A percentile compares a stretch with the other conserved stretches of the same genome.
Evolutionary conservation across 2,113 vertebrate species (phyloP).

Genomic region (Platichthys flesus): DNA sequence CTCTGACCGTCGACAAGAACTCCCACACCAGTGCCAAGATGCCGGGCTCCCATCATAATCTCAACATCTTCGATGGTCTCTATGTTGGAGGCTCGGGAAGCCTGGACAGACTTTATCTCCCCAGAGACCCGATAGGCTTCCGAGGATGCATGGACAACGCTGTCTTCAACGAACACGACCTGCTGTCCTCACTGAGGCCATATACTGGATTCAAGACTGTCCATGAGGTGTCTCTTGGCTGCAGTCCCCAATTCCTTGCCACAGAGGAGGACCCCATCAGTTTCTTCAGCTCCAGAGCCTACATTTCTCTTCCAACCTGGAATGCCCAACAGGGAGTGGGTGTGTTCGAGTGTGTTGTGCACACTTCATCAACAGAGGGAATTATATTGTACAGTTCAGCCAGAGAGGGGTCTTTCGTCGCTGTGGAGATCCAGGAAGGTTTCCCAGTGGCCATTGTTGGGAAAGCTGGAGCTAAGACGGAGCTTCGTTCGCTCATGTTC

Average conservation of each 20-base stretch:
- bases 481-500: slow-evolving; percentile 79
- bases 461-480: slow-evolving; percentile 77
- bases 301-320: slow-evolving; percentile 85
- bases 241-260: slow-evolving; percentile 91
- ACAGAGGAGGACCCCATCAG: slow-evolving; percentile 87
- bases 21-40: slow-evolving; percentile 77
- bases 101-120: slow-evolving; percentile 83
- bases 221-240: slow-evolving; percentile 89
- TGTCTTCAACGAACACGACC: slow-evolving; percentile 85
- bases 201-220: slow-evolving; percentile 88
- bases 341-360: slow-evolving; percentile 82
- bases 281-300: slow-evolving; percentile 93
- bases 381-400: slow-evolving; percentile 89
- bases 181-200: slow-evolving; percentile 87
- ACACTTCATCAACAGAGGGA: slow-evolving; percentile 84
- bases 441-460: slow-evolving; percentile 82
- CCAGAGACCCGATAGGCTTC: slow-evolving; percentile 75
- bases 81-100: slow-evolving; percentile 84
- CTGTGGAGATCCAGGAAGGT: slow-evolving; percentile 88
- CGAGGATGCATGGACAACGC: slow-evolving; percentile 89
- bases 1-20: slow-evolving; percentile 84
- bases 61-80: slow-evolving; percentile 84
- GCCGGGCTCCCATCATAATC: slow-evolving; percentile 66
- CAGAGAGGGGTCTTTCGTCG: slow-evolving; percentile 85
- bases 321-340: slow-evolving; percentile 68